A percentile compares a stretch with the other conserved stretches of the same genome.
Evolutionary conservation across 1,140 invertebrate genomes (phyloP).

Genomic region (Drosophila serrata): DNA sequence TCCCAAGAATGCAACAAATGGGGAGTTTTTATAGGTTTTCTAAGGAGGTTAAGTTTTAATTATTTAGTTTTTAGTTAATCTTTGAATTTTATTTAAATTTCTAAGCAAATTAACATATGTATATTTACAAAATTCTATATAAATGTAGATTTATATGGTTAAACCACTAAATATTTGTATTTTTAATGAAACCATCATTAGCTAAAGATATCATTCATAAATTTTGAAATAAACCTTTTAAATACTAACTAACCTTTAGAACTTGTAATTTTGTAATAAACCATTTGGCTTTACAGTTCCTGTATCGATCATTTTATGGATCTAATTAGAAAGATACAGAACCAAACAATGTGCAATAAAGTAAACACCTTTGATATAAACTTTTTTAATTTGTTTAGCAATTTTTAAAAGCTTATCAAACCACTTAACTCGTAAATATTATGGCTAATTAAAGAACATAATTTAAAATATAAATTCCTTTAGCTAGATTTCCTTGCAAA

Average conservation of each 20-base stretch:
- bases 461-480: background rate
- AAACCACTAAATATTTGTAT: too few relatives aligned
- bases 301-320: background rate
- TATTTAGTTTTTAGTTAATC: background rate
- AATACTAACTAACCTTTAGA: background rate
- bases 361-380: background rate
- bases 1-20: conserved; percentile 48
- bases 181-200: background rate
- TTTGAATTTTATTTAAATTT: background rate
- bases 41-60: too few relatives aligned
- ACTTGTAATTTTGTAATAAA: background rate
- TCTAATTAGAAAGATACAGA: background rate
- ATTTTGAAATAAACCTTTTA: background rate
- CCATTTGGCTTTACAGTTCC: background rate
- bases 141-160: background rate
- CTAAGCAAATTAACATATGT: too few relatives aligned
- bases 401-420: background rate
- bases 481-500: background rate
- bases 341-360: background rate
- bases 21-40: background rate
- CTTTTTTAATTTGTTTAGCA: background rate
- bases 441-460: background rate
- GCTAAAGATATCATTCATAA: background rate
- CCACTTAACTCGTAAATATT: background rate
- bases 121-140: background rate